Percentiles rank a stretch among this genome's conserved stretches.
These are phyloP conservation scores for Antitype chi DNA, from an alignment of 2,888 invertebrate species.

Conservation along the genomic window DNA sequence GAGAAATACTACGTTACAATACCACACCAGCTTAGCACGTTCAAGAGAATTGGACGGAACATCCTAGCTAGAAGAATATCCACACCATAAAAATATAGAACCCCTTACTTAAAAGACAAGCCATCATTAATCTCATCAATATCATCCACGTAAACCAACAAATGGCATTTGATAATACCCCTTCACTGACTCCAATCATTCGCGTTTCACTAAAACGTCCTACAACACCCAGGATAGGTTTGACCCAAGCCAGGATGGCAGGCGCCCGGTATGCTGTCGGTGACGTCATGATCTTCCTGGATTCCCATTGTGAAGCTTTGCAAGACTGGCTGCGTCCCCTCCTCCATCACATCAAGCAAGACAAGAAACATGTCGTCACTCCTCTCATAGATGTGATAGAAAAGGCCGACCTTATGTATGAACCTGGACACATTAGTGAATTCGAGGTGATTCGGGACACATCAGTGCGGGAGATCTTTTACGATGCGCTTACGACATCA, in stretches of 20 bases:
- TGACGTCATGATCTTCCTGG: slow-evolving; percentile 94
- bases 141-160: neutral
- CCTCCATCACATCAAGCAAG: slow-evolving; percentile 93
- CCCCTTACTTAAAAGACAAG: neutral
- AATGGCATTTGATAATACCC: neutral
- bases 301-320: slow-evolving; percentile 96
- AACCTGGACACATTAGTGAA: slow-evolving; percentile 63
- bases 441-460: slow-evolving; percentile 74
- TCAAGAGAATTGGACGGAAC: neutral
- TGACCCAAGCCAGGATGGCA: slow-evolving; percentile 94
- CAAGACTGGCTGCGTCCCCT: slow-evolving; percentile 96
- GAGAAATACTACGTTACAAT: neutral
- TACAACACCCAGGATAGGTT: slow-evolving; percentile 77
- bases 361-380: slow-evolving; percentile 94
- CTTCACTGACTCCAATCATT: neutral
- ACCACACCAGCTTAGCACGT: neutral
- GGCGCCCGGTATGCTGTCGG: slow-evolving; percentile 91
- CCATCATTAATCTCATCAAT: neutral
- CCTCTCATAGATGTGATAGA: slow-evolving; percentile 98
- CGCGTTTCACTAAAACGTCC: slow-evolving; percentile 43
- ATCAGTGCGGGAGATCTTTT: slow-evolving; percentile 14
- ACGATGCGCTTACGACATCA: neutral
- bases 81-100: neutral
- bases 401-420: slow-evolving; percentile 90
- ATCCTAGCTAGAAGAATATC: neutral